Evolutionary conservation across 2,888 invertebrate genomes (phyloP).

Genomic region (Baccha elongata): DNA sequence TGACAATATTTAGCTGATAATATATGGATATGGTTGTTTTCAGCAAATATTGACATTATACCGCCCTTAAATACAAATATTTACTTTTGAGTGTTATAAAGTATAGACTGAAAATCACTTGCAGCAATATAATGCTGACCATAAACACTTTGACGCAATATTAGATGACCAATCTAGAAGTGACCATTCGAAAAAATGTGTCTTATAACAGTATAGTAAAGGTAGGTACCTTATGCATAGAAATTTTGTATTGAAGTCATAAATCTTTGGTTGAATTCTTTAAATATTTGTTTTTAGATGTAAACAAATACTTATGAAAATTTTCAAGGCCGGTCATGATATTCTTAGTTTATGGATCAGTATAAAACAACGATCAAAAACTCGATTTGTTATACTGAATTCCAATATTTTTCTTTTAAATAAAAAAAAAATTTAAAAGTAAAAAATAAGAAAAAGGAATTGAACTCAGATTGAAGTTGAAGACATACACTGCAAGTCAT

Average conservation of each 20-base stretch:
- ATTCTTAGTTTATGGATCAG: too few relatives aligned
- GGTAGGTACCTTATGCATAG: too few relatives aligned
- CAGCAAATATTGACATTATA: conserved; percentile 16
- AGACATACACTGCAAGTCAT: too few relatives aligned
- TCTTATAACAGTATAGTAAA: too few relatives aligned
- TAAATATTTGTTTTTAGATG: background rate
- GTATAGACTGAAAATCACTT: background rate
- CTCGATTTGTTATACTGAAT: too few relatives aligned
- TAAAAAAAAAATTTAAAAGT: too few relatives aligned
- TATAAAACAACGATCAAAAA: too few relatives aligned
- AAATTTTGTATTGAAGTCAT: background rate
- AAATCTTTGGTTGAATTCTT: background rate
- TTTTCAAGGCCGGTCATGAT: conserved; percentile 34
- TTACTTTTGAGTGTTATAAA: conserved; percentile 1
- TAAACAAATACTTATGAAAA: conserved; percentile 44
- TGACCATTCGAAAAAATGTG: conserved; percentile 26
- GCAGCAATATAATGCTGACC: conserved; percentile 14
- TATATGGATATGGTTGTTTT: background rate
- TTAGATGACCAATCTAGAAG: conserved; percentile 29
- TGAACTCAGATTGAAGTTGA: too few relatives aligned
- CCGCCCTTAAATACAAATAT: conserved; percentile 29
- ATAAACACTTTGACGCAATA: conserved; percentile 47
- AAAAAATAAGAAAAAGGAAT: too few relatives aligned
- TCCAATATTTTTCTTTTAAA: too few relatives aligned
- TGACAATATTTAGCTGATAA: background rate